phyloP scores from a whole-genome alignment of 2,888 invertebrate genomes.

The Pammene aurita region DNA sequence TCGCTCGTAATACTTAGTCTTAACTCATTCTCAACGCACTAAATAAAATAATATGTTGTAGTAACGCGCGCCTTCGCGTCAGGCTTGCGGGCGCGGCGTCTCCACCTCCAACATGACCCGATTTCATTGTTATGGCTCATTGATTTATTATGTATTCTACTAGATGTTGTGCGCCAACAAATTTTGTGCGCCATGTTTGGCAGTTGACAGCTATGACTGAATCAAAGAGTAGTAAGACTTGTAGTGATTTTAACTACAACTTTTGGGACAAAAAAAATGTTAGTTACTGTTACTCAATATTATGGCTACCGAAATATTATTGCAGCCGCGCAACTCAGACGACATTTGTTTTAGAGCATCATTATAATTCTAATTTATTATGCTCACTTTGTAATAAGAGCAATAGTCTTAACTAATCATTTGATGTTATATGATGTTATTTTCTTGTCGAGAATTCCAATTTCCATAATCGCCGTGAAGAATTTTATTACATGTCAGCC shows the following conservation, averaged over 20 bases:
- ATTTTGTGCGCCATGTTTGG: no score
- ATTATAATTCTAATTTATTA: neutral
- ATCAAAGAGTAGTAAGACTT: no score
- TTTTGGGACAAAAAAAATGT: no score
- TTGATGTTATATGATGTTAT: no score
- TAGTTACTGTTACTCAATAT: no score
- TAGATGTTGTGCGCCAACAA: no score
- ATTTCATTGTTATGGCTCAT: neutral
- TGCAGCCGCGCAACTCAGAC: neutral
- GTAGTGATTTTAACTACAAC: no score
- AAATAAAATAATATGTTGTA: slow-evolving; percentile 75
- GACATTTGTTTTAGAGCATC: neutral
- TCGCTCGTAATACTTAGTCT: slow-evolving; percentile 40
- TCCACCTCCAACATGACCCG: slow-evolving; percentile 47
- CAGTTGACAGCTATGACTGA: no score
- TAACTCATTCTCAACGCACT: slow-evolving; percentile 59
- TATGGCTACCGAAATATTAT: slow-evolving; percentile 17
- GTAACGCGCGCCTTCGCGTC: slow-evolving; percentile 79
- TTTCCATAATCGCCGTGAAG: slow-evolving; percentile 10
- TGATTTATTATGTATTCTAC: no score
- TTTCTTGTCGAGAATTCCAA: neutral
- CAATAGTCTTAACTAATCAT: no score
- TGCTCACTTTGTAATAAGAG: neutral
- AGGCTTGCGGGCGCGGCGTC: slow-evolving; percentile 52
- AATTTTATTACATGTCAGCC: neutral